These are phyloP conservation scores for Atherinosoma microstoma DNA, from an alignment of 2,797 vertebrate species.

Conservation along the genomic window DNA sequence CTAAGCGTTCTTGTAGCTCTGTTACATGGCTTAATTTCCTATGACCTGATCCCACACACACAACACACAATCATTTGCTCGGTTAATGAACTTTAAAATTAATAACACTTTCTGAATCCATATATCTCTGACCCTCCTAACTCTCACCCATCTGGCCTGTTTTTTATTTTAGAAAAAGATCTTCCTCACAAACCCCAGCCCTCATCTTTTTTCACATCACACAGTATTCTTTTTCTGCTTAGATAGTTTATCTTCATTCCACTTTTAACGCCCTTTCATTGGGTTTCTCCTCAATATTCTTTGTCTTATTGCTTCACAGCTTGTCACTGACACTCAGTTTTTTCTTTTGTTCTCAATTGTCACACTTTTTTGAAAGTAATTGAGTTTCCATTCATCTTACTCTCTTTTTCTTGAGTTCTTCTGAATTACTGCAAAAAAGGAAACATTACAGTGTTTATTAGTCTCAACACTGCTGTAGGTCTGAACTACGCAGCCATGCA, in stretches of 20 bases:
- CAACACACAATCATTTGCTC: conserved; percentile 3
- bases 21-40: conserved; percentile 13
- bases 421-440: not conserved
- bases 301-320: conserved; percentile 8
- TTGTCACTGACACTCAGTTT: conserved; percentile 1
- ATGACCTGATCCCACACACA: not conserved
- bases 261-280: not conserved
- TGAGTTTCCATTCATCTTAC: conserved; percentile 19
- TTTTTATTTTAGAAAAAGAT: not conserved
- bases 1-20: conserved; percentile 14
- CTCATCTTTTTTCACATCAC: not conserved
- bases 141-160: not conserved
- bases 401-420: not conserved
- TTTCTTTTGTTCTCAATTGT: not conserved
- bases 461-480: not conserved
- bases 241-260: not conserved
- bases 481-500: not conserved
- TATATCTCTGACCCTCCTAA: conserved; percentile 15
- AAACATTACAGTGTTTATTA: not conserved
- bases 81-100: conserved; percentile 45
- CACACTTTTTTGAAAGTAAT: conserved; percentile 21
- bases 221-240: not conserved
- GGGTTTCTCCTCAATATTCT: conserved; percentile 1
- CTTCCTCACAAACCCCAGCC: not conserved
- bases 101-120: conserved; percentile 31